A percentile compares a stretch with the other conserved stretches of the same genome.
phyloP scores from a whole-genome alignment of 37 sponge, comb jelly and placozoan genomes.

The Diacarnus erythraeanus region DNA sequence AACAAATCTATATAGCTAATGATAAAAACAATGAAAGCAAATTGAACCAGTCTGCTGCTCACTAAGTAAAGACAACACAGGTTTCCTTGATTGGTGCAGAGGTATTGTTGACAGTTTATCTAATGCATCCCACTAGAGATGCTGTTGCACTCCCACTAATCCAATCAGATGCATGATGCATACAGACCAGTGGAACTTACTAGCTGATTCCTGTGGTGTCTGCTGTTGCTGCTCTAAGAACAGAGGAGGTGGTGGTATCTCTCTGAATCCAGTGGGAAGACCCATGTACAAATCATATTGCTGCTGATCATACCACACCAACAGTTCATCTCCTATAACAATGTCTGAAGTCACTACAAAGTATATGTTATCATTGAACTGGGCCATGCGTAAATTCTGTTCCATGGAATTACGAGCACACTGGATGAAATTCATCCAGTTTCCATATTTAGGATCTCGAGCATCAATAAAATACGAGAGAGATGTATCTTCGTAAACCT shows the following conservation, averaged over 20 bases:
- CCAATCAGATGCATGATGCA: no score
- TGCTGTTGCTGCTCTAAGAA: background rate
- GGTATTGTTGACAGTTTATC: background rate
- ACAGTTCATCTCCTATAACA: conserved; percentile 66
- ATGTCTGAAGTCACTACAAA: conserved; percentile 66
- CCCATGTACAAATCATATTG: conserved; percentile 68
- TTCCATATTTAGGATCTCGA: conserved; percentile 42
- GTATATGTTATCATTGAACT: conserved; percentile 63
- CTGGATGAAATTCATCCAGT: conserved; percentile 82
- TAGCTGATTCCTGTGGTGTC: background rate
- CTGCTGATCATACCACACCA: conserved; percentile 84
- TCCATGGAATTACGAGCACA: conserved; percentile 68
- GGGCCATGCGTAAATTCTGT: conserved; percentile 73
- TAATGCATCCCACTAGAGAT: no score
- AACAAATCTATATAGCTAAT: conserved; percentile 6
- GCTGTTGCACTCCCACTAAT: no score
- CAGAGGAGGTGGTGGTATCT: background rate
- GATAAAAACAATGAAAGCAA: conserved; percentile 15
- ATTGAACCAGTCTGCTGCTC: background rate
- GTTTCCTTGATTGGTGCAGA: background rate
- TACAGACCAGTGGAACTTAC: background rate
- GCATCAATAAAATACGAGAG: conserved; percentile 59
- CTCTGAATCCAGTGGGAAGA: conserved; percentile 27
- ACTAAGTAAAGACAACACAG: background rate
- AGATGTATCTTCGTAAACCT: conserved; percentile 44